Conservation (phyloP, 1,140 invertebrate species). For the Bombus polaris region DNA sequence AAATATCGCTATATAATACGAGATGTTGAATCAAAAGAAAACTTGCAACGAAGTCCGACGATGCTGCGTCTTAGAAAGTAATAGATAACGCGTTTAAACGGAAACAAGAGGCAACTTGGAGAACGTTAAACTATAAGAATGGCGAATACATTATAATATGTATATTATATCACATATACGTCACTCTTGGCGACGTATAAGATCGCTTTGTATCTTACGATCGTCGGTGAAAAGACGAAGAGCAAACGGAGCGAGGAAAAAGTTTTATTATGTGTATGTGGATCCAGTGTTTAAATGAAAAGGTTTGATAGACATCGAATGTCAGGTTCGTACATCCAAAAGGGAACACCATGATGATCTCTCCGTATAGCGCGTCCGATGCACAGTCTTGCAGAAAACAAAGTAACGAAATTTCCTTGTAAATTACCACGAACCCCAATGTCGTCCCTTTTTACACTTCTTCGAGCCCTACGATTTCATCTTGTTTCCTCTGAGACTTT, state of each 20-base stretch:
- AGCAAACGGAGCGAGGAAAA: neutral
- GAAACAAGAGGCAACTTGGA: neutral
- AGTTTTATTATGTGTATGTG: neutral
- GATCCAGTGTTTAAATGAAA: neutral
- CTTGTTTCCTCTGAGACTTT: slow-evolving; percentile 6
- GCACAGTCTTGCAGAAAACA: neutral
- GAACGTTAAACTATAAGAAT: slow-evolving; percentile 6
- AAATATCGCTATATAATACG: slow-evolving; percentile 16
- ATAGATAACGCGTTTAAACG: slow-evolving; percentile 7
- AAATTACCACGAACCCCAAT: neutral
- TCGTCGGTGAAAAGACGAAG: neutral
- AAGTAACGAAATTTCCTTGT: neutral
- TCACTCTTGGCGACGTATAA: neutral
- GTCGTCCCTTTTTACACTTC: neutral
- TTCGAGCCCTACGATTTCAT: neutral
- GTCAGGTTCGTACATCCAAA: neutral
- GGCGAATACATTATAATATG: neutral
- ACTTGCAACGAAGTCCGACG: slow-evolving; percentile 49
- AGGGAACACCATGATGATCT: neutral
- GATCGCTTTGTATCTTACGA: slow-evolving; percentile 14
- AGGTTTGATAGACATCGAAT: slow-evolving; percentile 34
- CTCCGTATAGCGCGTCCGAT: no score
- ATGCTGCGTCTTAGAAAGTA: slow-evolving; percentile 33
- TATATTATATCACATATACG: neutral
- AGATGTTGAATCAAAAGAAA: slow-evolving; percentile 20